Evolutionary conservation across 2,113 vertebrate genomes (phyloP).

Genomic region (Amphiprion ocellaris): DNA sequence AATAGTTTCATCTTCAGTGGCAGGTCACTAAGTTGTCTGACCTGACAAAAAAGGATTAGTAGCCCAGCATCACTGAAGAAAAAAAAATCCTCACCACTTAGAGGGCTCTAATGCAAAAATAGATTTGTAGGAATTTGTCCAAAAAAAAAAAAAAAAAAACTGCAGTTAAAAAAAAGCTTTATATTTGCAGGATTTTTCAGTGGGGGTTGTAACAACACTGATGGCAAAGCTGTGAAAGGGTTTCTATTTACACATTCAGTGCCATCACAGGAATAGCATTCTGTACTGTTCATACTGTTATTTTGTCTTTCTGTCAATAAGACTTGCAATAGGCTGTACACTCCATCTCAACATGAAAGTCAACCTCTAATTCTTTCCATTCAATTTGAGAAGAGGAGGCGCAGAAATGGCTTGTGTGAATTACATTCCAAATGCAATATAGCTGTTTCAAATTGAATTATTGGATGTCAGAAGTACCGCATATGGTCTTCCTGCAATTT

Average conservation of each 20-base stretch:
- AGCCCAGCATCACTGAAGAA: conserved; percentile 39
- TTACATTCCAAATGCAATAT: conserved; percentile 74
- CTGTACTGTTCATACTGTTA: conserved; percentile 37
- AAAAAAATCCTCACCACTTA: conserved; percentile 26
- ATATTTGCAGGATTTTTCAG: conserved; percentile 18
- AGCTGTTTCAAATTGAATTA: conserved; percentile 76
- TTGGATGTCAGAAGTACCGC: conserved; percentile 66
- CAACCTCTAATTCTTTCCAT: conserved; percentile 63
- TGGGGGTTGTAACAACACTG: conserved; percentile 2
- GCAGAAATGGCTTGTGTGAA: conserved; percentile 57
- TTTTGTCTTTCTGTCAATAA: conserved; percentile 65
- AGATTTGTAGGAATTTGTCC: conserved; percentile 51
- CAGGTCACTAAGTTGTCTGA: conserved; percentile 61
- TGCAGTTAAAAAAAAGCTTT: conserved; percentile 38
- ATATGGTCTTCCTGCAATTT: conserved; percentile 60
- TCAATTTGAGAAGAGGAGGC: conserved; percentile 62
- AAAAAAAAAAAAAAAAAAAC: conserved; percentile 19
- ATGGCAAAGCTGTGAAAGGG: conserved; percentile 36
- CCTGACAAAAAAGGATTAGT: conserved; percentile 58
- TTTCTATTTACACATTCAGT: conserved; percentile 58
- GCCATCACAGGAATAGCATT: conserved; percentile 13
- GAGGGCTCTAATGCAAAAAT: conserved; percentile 29
- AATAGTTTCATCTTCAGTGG: conserved; percentile 58
- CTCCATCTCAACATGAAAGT: conserved; percentile 69
- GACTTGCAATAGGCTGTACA: conserved; percentile 58